phyloP scores from a whole-genome alignment of 2,797 vertebrate genomes.

The Dermochelys coriacea region DNA sequence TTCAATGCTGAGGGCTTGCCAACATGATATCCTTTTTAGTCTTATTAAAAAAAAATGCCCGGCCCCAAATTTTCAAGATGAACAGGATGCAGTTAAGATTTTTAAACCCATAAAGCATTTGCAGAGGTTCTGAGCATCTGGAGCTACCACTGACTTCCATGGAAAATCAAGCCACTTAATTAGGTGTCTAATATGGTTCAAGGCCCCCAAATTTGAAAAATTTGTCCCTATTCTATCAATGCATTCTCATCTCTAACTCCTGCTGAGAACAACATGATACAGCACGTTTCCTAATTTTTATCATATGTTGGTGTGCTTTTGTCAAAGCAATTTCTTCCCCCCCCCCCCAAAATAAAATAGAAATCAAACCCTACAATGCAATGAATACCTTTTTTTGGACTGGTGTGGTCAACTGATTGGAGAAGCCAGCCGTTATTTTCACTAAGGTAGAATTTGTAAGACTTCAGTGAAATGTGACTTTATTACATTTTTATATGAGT shows the following conservation, averaged over 20 bases:
- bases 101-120: not conserved
- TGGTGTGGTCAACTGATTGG: conserved; percentile 35
- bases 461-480: conserved; percentile 73
- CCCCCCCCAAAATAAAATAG: not conserved
- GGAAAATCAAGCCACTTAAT: conserved; percentile 40
- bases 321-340: not conserved
- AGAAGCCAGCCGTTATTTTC: conserved; percentile 41
- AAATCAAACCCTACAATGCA: not conserved
- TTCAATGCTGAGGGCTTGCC: not conserved
- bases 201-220: conserved; percentile 35
- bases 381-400: conserved; percentile 22
- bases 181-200: not conserved
- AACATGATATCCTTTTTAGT: not conserved
- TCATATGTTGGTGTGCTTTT: conserved; percentile 17
- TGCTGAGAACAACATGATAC: conserved; percentile 40
- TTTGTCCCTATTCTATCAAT: conserved; percentile 19
- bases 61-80: not conserved
- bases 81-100: not conserved
- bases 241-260: conserved; percentile 64
- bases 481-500: conserved; percentile 78
- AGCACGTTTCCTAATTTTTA: conserved; percentile 50
- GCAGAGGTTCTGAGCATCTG: not conserved
- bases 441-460: conserved; percentile 58
- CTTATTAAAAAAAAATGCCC: not conserved
- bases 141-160: not conserved